phyloP scores from a whole-genome alignment of 2,113 vertebrate species.

The Parotia lawesii region DNA sequence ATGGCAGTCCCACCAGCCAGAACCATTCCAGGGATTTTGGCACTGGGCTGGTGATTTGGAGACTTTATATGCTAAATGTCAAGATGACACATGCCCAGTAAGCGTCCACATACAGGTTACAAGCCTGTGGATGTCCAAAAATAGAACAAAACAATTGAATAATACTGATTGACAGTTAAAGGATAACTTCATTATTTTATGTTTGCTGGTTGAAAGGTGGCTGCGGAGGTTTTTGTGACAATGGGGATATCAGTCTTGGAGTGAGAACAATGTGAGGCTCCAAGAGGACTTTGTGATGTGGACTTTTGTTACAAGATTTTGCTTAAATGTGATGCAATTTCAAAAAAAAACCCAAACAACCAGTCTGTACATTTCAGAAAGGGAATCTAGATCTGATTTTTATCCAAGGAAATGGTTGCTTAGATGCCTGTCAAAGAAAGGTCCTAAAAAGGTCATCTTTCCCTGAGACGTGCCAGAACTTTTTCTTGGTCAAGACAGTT shows the following conservation, averaged over 20 bases:
- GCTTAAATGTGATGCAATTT: background rate
- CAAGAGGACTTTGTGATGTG: background rate
- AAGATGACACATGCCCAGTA: background rate
- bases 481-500: background rate
- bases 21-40: background rate
- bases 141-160: background rate
- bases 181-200: background rate
- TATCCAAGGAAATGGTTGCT: background rate
- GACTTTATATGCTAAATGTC: background rate
- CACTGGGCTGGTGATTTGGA: background rate
- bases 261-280: background rate
- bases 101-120: background rate
- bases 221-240: background rate
- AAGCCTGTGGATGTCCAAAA: background rate
- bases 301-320: background rate
- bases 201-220: background rate
- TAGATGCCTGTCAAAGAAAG: background rate
- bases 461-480: accelerated
- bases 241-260: background rate
- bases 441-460: background rate
- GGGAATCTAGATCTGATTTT: background rate
- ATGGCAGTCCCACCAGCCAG: background rate
- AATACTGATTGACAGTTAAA: background rate
- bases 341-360: background rate
- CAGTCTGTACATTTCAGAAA: background rate